Evolutionary conservation across 2,888 invertebrate genomes (phyloP), one percentile per base, ranked within the genome.

Genomic region (Caradrina kadenii): DNA sequence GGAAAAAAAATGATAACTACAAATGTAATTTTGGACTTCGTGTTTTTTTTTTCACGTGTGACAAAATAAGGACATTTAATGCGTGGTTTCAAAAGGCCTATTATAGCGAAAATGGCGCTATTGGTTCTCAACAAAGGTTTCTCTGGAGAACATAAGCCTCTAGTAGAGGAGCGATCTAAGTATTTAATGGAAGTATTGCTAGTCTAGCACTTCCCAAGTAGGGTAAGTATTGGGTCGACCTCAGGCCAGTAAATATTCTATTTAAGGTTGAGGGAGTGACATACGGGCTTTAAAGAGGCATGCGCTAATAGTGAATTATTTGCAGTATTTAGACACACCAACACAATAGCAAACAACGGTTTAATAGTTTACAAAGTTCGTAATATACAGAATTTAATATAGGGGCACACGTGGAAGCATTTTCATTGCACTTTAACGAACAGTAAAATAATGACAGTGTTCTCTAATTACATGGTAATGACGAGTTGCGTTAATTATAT

Each of bases 371-470:
- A 53, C 55, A 2, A 17, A 69, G 15, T 55, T 61, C 31, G 26
- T 45, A 55, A 39, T 39, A 13, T 11, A 39, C 39, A 50, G 49
- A 62, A 19, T 70, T 17, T 42, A 39, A 54, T 42, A 3, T 19
- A 69, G 35, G 22, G 21, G 19, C 11, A 31, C 42, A 22, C 17
- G 17, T 50, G 10, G 49, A 31, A 39, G 19, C 15, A 13, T 42
- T 42, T 17, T 19, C 15, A n/a, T 21, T 49, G 13, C 26, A 53
- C 8, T 42, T 39, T 60, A 54, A 39, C 52, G 35, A 55, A 17
- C 48, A 52, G 7, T 63, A 15, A 35, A 54, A 75, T 35, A 64
- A 54, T 64, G 52, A 58, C 35, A 60, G 60, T 60, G 22, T 62
- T 21, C 49, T 45, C n/a, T 54, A 39, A 17, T 58, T 64, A 61